Conservation (phyloP, 2,888 invertebrate species). For the Lypha dubia region DNA sequence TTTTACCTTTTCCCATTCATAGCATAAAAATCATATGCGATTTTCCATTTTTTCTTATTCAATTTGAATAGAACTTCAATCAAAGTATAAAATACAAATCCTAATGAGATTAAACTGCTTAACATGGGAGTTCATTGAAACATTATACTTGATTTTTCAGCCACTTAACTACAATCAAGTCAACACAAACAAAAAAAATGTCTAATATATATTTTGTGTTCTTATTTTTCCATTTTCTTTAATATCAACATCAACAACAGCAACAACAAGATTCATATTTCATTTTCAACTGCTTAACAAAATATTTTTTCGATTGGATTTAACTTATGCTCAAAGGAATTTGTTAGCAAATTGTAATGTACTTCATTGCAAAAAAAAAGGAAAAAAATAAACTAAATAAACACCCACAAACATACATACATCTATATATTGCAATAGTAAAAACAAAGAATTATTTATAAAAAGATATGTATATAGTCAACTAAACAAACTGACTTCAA, state of each 20-base stretch:
- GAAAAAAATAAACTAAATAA: too few species aligned
- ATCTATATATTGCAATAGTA: too few species aligned
- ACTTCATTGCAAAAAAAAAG: conserved; percentile 29
- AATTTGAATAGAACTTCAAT: conserved; percentile 21
- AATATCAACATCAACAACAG: too few species aligned
- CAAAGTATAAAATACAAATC: conserved; percentile 31
- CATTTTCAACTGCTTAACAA: conserved; percentile 31
- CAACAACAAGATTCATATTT: conserved; percentile 40
- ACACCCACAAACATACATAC: background rate
- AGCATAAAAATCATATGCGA: background rate
- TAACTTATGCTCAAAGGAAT: conserved; percentile 63
- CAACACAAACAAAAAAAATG: conserved; percentile 34
- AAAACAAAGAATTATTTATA: background rate
- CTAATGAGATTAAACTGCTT: conserved; percentile 29
- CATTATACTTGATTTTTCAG: conserved; percentile 38
- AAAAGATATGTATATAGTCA: conserved; percentile 1
- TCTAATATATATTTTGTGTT: conserved; percentile 31
- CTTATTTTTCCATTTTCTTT: conserved; percentile 31
- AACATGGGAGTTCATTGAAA: conserved; percentile 25
- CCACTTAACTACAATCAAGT: conserved; percentile 51
- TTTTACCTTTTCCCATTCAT: background rate
- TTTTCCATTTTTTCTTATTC: background rate
- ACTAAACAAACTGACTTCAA: conserved; percentile 41
- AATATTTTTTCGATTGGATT: conserved; percentile 41
- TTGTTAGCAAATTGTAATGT: conserved; percentile 56